Percentiles rank a stretch among this genome's conserved stretches.
Evolutionary conservation across 2,888 invertebrate genomes (phyloP).

Genomic region (Venusia cambrica): DNA sequence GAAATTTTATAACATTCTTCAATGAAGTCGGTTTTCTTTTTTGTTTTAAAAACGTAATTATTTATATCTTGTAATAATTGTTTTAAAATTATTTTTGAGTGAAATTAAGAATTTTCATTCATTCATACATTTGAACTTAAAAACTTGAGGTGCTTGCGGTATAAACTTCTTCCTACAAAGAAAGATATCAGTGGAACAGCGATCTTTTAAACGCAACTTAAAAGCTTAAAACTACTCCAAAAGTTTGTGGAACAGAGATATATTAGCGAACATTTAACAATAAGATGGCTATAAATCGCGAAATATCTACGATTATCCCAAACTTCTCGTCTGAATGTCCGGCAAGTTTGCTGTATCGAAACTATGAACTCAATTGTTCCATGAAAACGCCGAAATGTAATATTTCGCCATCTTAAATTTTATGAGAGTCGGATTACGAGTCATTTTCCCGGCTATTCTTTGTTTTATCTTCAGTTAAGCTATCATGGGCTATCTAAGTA

Average conservation of each 20-base stretch:
- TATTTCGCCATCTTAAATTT: constrained; percentile 24
- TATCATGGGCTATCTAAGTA: no score
- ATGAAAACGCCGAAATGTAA: constrained; percentile 31
- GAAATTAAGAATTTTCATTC: no score
- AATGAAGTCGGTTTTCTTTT: no score
- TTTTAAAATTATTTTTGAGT: no score
- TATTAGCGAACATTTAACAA: constrained; percentile 34
- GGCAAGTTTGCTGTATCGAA: constrained; percentile 29
- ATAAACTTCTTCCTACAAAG: constrained; percentile 14
- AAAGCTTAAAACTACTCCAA: constrained; percentile 28
- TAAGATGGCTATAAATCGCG: constrained; percentile 35
- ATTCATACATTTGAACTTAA: no score
- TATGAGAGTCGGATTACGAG: constrained; percentile 17
- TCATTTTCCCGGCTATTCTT: constrained; percentile 2
- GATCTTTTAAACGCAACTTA: constrained; percentile 28
- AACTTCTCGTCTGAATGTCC: constrained; percentile 30
- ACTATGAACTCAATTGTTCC: constrained; percentile 34
- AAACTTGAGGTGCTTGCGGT: neutral
- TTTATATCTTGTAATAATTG: no score
- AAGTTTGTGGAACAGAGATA: constrained; percentile 32
- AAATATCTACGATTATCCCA: constrained; percentile 33
- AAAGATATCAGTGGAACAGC: constrained; percentile 22
- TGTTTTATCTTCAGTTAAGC: constrained; percentile 1
- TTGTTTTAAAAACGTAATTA: no score
- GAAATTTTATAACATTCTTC: no score